These are phyloP conservation scores for Eledone cirrhosa DNA, from an alignment of 2,888 invertebrate genomes.

Conservation along the genomic window DNA sequence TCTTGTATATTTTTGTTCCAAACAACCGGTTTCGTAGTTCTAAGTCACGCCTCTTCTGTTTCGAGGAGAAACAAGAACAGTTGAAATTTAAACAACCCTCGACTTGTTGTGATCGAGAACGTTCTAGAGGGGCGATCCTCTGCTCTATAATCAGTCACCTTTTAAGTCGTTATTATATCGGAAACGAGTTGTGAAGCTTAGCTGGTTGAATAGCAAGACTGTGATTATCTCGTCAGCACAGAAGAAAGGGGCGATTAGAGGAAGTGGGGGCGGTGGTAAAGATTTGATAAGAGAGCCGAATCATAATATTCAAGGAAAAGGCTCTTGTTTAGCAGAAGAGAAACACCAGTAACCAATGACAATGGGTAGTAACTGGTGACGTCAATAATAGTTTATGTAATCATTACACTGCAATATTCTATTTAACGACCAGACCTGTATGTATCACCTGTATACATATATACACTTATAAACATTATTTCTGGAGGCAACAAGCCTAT, in stretches of 20 bases:
- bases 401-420: too few relatives aligned
- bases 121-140: conserved; percentile 8
- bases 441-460: too few relatives aligned
- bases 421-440: too few relatives aligned
- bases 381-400: too few relatives aligned
- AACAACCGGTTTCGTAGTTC: conserved; percentile 9
- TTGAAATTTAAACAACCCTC: conserved; percentile 23
- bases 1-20: background rate
- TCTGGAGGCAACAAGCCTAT: too few relatives aligned
- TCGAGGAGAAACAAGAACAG: conserved; percentile 16
- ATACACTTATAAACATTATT: too few relatives aligned
- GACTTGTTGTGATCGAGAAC: background rate
- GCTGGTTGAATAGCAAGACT: conserved; percentile 19
- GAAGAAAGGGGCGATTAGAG: conserved; percentile 3
- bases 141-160: conserved; percentile 19
- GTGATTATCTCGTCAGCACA: conserved; percentile 18
- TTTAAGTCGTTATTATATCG: conserved; percentile 27
- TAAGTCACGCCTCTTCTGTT: conserved; percentile 14
- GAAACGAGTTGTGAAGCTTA: conserved; percentile 20
- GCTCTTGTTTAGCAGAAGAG: too few relatives aligned
- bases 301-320: too few relatives aligned
- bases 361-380: too few relatives aligned
- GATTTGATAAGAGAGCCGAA: conserved; percentile 2
- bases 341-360: too few relatives aligned
- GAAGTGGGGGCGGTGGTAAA: background rate